Evolutionary conservation across 2,888 invertebrate genomes (phyloP), one percentile per base, ranked within the genome.

Genomic region (Falcaria lacertinaria): DNA sequence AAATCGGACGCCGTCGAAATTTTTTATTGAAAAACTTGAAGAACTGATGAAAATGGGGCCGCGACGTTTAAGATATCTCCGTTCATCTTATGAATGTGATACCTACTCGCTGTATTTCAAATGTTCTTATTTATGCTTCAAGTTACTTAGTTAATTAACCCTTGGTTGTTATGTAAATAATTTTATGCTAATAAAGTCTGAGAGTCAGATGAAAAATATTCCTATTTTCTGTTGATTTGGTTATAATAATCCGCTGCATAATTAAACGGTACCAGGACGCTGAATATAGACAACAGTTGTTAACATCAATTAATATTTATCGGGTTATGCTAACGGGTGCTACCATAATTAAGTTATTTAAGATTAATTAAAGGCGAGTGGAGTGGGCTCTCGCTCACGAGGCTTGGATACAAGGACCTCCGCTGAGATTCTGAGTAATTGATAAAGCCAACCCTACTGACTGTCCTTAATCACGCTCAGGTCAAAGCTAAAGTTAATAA

Each of bases 11-110:
- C 73, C 78, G 77, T 76, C 68, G 74, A 82, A 87, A 87, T 85
- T 87, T 89, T 89, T 88, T 88, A 88, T 88, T 88, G 86, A 87
- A 89, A 89, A 89, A 88, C 86, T 87, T 89, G 81, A 86, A 72
- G 78, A 77, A 78, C 80, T 82, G 81, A 86, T 86, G 85, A 84
- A 86, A 87, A 86, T 84, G 84, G 80, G 79, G 73, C 71, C 70
- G 79, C 76, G 68, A 74, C 79, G 75, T 74, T 77, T 77, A 80
- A 80, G 79, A 80, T 83, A 75, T 80, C 73, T 69, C 58, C 76
- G 66, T 72, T 69, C 74, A 62, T 69, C 73, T 79, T 74, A 77
- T 77, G 76, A 76, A 78, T 76, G 75, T 66, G 69, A 63, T 77
- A 75, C 64, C 59, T 77, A 75, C 64, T 59, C 58, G 54, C 70